Evolutionary conservation across 2,888 invertebrate species (phyloP).

Genomic region (Steromphala cineraria): DNA sequence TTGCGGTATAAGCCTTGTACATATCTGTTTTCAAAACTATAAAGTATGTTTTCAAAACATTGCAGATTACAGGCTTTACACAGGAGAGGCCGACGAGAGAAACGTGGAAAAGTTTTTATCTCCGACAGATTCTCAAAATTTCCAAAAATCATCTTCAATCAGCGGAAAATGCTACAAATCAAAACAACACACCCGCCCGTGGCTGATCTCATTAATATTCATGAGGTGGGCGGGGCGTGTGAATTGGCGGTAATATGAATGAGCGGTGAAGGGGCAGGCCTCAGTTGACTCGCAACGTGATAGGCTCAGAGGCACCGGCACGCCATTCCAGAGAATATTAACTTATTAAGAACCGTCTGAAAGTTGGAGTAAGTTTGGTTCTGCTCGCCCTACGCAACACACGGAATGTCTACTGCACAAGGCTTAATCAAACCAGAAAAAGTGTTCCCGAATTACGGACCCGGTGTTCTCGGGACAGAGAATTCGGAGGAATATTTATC

Average conservation of each 20-base stretch:
- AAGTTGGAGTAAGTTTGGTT: background rate
- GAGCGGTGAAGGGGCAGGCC: background rate
- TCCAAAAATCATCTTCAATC: slow-evolving; percentile 6
- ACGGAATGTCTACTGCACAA: slow-evolving; percentile 5
- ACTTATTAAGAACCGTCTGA: slow-evolving; percentile 8
- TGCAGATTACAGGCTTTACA: background rate
- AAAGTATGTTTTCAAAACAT: slow-evolving; percentile 1
- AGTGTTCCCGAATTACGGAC: slow-evolving; percentile 1
- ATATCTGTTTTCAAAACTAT: slow-evolving; percentile 6
- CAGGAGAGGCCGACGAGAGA: background rate
- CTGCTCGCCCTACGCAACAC: background rate
- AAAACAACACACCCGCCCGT: background rate
- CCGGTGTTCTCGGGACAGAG: background rate
- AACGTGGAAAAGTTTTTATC: background rate
- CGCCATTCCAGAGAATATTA: slow-evolving; percentile 9
- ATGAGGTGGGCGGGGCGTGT: slow-evolving; percentile 16
- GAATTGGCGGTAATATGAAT: slow-evolving; percentile 20
- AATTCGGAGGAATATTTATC: background rate
- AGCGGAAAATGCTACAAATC: background rate
- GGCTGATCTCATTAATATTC: slow-evolving; percentile 18
- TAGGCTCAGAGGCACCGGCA: background rate
- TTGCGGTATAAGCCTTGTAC: background rate
- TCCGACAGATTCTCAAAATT: background rate
- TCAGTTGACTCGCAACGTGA: background rate
- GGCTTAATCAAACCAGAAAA: slow-evolving; percentile 13